phyloP scores from a whole-genome alignment of 1,140 invertebrate genomes.

The Latrodectus geometricus region DNA sequence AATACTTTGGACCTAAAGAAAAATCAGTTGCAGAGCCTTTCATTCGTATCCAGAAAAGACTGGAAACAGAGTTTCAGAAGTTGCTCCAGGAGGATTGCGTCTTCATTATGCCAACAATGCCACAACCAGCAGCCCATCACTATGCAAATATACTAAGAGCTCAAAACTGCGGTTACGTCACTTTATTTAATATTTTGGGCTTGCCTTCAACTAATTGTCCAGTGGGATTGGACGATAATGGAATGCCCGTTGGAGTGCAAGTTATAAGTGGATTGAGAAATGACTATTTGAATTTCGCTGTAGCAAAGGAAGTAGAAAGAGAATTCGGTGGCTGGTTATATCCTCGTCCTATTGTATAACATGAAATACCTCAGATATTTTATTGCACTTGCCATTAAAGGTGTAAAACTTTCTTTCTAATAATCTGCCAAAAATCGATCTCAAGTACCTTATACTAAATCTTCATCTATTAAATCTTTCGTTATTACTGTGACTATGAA shows the following conservation, averaged over 20 bases:
- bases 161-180: constrained; percentile 88
- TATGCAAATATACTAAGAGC: constrained; percentile 82
- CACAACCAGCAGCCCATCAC: constrained; percentile 85
- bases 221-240: constrained; percentile 68
- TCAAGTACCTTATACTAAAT: too few relatives aligned
- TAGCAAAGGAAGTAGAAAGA: constrained; percentile 66
- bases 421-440: too few relatives aligned
- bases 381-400: too few relatives aligned
- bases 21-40: constrained; percentile 52
- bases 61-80: constrained; percentile 71
- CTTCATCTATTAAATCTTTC: too few relatives aligned
- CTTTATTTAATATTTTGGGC: constrained; percentile 69
- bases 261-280: constrained; percentile 67
- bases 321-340: constrained; percentile 67
- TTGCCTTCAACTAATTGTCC: constrained; percentile 70
- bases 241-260: constrained; percentile 71
- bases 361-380: not conserved
- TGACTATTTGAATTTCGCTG: constrained; percentile 65
- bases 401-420: too few relatives aligned
- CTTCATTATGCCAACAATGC: constrained; percentile 76
- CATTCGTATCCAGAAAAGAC: constrained; percentile 12
- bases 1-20: constrained; percentile 16
- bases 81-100: constrained; percentile 83
- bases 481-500: too few relatives aligned
- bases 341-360: constrained; percentile 57